phyloP scores from a whole-genome alignment of 2,888 invertebrate species.

The Tiphia femorata region DNA sequence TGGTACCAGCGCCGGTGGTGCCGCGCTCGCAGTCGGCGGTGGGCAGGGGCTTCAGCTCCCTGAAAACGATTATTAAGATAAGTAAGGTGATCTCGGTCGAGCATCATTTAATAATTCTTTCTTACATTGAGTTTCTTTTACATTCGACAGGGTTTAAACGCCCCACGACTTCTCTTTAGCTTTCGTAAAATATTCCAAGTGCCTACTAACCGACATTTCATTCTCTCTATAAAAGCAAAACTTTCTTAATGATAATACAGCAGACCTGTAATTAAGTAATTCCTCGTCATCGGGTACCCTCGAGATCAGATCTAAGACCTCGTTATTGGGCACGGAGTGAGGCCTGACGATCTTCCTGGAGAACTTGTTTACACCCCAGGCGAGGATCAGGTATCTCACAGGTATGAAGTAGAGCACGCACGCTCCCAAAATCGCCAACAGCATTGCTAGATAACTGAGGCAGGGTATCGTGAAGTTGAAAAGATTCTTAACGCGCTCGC shows the following conservation, averaged over 20 bases:
- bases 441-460: constrained; percentile 91
- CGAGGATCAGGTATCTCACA: constrained; percentile 87
- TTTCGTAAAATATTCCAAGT: no score
- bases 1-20: constrained; percentile 38
- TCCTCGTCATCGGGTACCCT: constrained; percentile 95
- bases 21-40: constrained; percentile 69
- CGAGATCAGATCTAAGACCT: constrained; percentile 93
- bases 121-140: no score
- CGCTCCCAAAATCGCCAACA: constrained; percentile 80
- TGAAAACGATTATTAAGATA: constrained; percentile 45
- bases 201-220: no score
- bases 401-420: constrained; percentile 91
- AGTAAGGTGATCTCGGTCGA: neutral
- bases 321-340: constrained; percentile 96
- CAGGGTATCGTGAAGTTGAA: constrained; percentile 98
- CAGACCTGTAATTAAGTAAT: constrained; percentile 77
- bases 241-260: neutral
- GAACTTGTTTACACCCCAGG: constrained; percentile 97
- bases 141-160: no score
- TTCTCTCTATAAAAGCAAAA: neutral
- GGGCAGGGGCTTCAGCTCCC: constrained; percentile 78
- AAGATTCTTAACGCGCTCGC: constrained; percentile 94
- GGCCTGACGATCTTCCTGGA: constrained; percentile 92
- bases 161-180: no score
- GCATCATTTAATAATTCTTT: neutral